phyloP scores from a whole-genome alignment of 2,797 vertebrate genomes.

The Peromyscus eremicus region DNA sequence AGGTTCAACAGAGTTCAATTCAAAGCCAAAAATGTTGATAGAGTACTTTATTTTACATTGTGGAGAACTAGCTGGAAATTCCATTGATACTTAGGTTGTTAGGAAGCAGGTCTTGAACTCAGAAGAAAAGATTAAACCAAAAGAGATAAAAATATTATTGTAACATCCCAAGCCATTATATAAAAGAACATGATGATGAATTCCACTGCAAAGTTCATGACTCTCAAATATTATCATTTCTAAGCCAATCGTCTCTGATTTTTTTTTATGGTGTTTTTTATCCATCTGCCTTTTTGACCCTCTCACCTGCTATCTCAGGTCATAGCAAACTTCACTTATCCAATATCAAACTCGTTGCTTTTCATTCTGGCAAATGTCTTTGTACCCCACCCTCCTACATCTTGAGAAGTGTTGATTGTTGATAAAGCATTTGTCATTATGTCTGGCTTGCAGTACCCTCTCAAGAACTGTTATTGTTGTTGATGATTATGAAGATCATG shows the following conservation, averaged over 20 bases:
- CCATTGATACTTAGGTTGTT: slow-evolving; percentile 57
- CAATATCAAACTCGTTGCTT: slow-evolving; percentile 50
- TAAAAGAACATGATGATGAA: slow-evolving; percentile 75
- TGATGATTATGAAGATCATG: background rate
- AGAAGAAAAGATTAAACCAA: slow-evolving; percentile 31
- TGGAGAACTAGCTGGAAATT: slow-evolving; percentile 60
- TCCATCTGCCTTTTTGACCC: slow-evolving; percentile 58
- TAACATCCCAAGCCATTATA: slow-evolving; percentile 60
- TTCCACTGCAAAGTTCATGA: slow-evolving; percentile 71
- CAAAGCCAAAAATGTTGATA: slow-evolving; percentile 42
- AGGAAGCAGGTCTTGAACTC: slow-evolving; percentile 69
- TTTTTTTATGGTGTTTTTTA: slow-evolving; percentile 39
- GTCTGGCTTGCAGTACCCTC: slow-evolving; percentile 3
- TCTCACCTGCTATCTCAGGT: slow-evolving; percentile 67
- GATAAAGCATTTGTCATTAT: slow-evolving; percentile 67
- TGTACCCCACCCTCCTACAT: slow-evolving; percentile 27
- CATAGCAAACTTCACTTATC: slow-evolving; percentile 63
- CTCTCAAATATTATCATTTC: slow-evolving; percentile 75
- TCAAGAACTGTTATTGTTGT: slow-evolving; percentile 27
- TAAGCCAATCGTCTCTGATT: slow-evolving; percentile 24
- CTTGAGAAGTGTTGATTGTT: slow-evolving; percentile 64
- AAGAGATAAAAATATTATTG: slow-evolving; percentile 75
- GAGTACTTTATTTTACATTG: slow-evolving; percentile 48
- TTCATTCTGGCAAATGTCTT: slow-evolving; percentile 65
- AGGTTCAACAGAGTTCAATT: slow-evolving; percentile 4